phyloP scores from a whole-genome alignment of 2,797 vertebrate genomes.

The Limnodromus scolopaceus region DNA sequence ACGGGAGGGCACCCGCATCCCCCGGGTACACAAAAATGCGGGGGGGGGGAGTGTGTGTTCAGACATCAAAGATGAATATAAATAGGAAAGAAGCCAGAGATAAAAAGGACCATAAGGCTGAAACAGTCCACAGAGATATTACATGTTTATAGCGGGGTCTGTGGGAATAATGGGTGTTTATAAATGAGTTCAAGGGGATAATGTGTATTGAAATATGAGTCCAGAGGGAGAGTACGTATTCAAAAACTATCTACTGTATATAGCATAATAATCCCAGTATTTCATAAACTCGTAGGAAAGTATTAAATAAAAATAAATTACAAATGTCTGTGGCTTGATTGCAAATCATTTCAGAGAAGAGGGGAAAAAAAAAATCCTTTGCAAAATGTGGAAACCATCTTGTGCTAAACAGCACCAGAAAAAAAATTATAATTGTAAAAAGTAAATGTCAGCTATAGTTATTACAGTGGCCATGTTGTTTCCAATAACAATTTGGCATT shows the following conservation, averaged over 20 bases:
- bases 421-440: constrained; percentile 84
- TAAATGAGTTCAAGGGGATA: constrained; percentile 72
- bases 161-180: constrained; percentile 65
- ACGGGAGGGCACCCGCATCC: not conserved
- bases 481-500: constrained; percentile 88
- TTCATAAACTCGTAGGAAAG: constrained; percentile 75
- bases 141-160: constrained; percentile 50
- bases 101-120: constrained; percentile 52
- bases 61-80: constrained; percentile 41
- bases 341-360: constrained; percentile 73
- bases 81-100: constrained; percentile 44
- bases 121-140: constrained; percentile 36
- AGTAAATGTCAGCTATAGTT: constrained; percentile 82
- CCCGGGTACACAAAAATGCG: not conserved
- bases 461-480: constrained; percentile 85
- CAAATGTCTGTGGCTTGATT: constrained; percentile 72
- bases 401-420: constrained; percentile 76
- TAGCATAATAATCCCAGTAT: constrained; percentile 68
- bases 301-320: constrained; percentile 80
- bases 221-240: constrained; percentile 37
- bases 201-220: constrained; percentile 69
- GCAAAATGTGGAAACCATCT: constrained; percentile 81
- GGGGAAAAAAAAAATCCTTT: not conserved
- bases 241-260: constrained; percentile 72
- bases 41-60: not conserved